Evolutionary conservation across 2,113 vertebrate genomes (phyloP).

Genomic region (Pristiophorus japonicus): DNA sequence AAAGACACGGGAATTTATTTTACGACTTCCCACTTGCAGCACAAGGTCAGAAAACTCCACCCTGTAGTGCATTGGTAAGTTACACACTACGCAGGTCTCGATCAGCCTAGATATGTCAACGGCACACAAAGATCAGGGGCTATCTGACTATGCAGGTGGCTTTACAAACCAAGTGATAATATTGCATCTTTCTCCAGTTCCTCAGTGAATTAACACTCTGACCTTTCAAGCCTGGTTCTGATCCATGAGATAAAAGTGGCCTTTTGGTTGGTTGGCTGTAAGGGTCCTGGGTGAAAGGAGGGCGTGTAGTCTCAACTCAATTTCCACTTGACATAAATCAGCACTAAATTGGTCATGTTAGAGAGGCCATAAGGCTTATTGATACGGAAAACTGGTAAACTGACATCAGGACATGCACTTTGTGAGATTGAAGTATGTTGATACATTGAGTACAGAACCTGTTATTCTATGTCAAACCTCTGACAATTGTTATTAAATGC

Average conservation of each 20-base stretch:
- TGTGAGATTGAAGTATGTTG: neutral
- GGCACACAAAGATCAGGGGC: neutral
- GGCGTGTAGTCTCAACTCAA: neutral
- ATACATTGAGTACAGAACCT: too few species aligned
- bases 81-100: neutral
- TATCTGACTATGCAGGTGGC: neutral
- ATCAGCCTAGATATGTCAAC: neutral
- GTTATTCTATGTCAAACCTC: neutral
- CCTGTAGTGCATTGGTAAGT: neutral
- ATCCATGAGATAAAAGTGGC: neutral
- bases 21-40: neutral
- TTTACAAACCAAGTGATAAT: neutral
- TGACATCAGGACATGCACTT: neutral
- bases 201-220: neutral
- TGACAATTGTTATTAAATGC: neutral
- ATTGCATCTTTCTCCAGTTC: neutral
- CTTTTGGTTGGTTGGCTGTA: neutral
- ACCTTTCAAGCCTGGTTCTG: neutral
- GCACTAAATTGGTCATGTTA: neutral
- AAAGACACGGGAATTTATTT: neutral
- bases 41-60: neutral
- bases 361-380: neutral
- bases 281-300: neutral
- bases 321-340: neutral
- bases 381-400: neutral